Base-by-base conservation (phyloP, 2,113 vertebrate species). In the Lanius ludovicianus region DNA sequence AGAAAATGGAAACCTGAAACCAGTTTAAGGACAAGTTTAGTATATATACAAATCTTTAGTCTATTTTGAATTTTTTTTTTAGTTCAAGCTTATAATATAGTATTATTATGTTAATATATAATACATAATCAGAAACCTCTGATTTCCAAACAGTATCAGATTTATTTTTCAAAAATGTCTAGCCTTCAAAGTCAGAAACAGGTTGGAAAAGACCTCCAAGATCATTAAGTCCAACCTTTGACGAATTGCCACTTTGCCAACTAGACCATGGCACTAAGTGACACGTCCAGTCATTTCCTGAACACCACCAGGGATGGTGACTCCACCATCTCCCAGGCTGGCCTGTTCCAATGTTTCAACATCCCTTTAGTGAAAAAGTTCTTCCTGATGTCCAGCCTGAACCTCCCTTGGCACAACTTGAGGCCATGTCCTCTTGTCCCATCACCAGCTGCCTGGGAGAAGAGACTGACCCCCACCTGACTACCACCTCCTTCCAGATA, bases 281-380 rank as follows among this genome's bases (percentile, higher is more conserved):
- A 47, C 27, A 42, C 0, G 0, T 33, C 18, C 27, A 44, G 35
- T 28, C 4, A 42, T 37, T 42, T 65, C 10, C 7, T 44, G 18
- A 81, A 59, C 3, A 8, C 18, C 60, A 57, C 37, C 37, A 73
- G 50, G 18, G 59, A 57, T 28, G 31, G 59, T 44, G 31, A 65
- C 35, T 53, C 56, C 47, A 63, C n/a, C 15, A 47, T 13, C 15
- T 47, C 30, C 33, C 49, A 70, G 23, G 47, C 20, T 16, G 30
- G 41, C n/a, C 30, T 53, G 13, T 55, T 63, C 30, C 56, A 63
- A 6, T 47, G 41, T 30, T 78, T 63, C 24, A 47, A 35, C 1
- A 3, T 13, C 7, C 24, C 21, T 47, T 63, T 8, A 67, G 27
- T 44, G 50, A 65, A 50, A 33, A 81, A 33, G 15, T 23, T 50